Conservation (phyloP, 2,888 invertebrate genomes). For the Scrobipalpa atriplicella region DNA sequence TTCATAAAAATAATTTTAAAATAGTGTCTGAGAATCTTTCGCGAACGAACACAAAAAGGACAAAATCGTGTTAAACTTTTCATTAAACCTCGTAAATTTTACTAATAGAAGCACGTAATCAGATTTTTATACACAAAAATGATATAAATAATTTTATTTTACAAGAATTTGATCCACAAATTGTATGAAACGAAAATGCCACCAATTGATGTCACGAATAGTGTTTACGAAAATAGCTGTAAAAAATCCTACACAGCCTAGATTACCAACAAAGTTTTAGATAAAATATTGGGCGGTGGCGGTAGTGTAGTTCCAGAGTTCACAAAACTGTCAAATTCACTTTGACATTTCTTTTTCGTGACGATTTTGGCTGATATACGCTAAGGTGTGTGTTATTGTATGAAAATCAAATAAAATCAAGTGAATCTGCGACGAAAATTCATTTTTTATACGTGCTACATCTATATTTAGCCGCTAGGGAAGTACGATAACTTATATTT, state of each 20-base stretch:
- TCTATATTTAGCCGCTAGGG: neutral
- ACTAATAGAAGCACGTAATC: neutral
- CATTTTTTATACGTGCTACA: neutral
- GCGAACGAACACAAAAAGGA: too few species aligned
- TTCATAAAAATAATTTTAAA: neutral
- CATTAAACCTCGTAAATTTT: too few species aligned
- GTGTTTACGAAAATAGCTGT: conserved; percentile 6
- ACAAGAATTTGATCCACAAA: neutral
- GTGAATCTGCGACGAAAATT: conserved; percentile 35
- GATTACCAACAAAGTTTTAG: neutral
- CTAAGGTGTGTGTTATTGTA: conserved; percentile 67
- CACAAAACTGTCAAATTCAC: conserved; percentile 14
- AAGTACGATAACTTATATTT: conserved; percentile 38
- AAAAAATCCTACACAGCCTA: neutral
- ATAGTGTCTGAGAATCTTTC: too few species aligned
- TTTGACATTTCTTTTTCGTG: conserved; percentile 60
- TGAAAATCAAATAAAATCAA: conserved; percentile 66
- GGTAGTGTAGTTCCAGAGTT: conserved; percentile 14
- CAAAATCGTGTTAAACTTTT: too few species aligned
- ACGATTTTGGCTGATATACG: conserved; percentile 63
- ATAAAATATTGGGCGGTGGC: neutral
- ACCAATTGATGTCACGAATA: neutral
- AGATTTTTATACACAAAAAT: too few species aligned
- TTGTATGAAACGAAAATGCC: neutral
- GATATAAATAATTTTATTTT: too few species aligned